phyloP scores from a whole-genome alignment of 2,797 vertebrate species.

The Syngnathus rostellatus region DNA sequence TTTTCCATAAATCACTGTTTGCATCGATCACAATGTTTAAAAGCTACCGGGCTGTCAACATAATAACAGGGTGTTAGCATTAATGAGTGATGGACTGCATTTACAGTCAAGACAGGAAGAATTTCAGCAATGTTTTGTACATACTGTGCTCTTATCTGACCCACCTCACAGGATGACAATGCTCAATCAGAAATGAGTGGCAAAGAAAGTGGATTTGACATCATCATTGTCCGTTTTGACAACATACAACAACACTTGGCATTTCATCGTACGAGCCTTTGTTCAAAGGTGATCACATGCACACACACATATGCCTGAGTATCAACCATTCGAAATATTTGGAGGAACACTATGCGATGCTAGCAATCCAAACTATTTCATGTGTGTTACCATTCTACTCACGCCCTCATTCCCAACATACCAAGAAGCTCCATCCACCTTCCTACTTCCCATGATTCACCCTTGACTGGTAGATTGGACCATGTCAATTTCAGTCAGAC shows the following conservation, averaged over 20 bases:
- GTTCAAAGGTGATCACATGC: background rate
- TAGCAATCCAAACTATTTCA: slow-evolving; percentile 23
- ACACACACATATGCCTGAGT: background rate
- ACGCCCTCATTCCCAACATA: slow-evolving; percentile 53
- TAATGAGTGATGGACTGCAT: background rate
- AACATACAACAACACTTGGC: too few relatives aligned
- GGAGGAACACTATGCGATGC: background rate
- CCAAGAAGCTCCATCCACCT: slow-evolving; percentile 8
- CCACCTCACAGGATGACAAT: background rate
- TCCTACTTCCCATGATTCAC: slow-evolving; percentile 27
- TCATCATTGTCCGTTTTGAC: background rate
- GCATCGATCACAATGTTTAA: background rate
- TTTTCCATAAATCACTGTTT: background rate
- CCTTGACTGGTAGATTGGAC: background rate
- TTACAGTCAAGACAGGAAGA: background rate
- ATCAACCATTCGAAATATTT: slow-evolving; percentile 6
- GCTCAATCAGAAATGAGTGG: background rate
- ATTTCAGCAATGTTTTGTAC: background rate
- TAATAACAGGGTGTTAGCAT: background rate
- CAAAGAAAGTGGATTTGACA: background rate
- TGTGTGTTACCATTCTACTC: slow-evolving; percentile 8
- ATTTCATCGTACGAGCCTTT: background rate
- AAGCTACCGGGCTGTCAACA: background rate
- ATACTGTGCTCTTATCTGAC: background rate
- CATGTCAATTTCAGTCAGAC: background rate